These are phyloP conservation scores for Chrysoperla carnea DNA, from an alignment of 1,140 invertebrate species.

Conservation along the genomic window DNA sequence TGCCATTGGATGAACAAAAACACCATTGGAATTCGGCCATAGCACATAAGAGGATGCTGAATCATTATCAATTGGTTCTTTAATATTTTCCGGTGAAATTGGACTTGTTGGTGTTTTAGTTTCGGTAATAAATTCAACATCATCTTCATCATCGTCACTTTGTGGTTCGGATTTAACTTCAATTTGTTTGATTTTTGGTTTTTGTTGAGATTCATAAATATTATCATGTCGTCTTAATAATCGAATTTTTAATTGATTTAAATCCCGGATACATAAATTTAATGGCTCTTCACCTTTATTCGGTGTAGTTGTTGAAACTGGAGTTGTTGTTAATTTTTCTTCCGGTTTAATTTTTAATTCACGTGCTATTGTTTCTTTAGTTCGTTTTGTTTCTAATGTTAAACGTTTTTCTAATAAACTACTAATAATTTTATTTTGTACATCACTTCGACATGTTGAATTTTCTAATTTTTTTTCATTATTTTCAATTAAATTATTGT, in stretches of 20 bases:
- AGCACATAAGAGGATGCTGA: conserved; percentile 28
- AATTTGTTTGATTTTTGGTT: conserved; percentile 14
- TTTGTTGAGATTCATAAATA: conserved; percentile 28
- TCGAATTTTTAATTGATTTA: conserved; percentile 43
- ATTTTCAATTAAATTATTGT: neutral
- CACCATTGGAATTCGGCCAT: conserved; percentile 42
- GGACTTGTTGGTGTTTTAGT: conserved; percentile 22
- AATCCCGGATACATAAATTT: conserved; percentile 64
- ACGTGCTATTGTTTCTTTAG: conserved; percentile 8
- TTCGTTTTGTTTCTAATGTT: conserved; percentile 38
- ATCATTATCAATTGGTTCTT: neutral
- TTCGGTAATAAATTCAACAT: conserved; percentile 33
- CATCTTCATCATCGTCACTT: conserved; percentile 26
- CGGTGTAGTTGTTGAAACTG: conserved; percentile 1
- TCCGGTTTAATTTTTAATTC: conserved; percentile 5
- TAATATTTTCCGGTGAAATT: conserved; percentile 7
- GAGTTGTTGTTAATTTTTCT: conserved; percentile 1
- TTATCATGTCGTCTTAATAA: conserved; percentile 38
- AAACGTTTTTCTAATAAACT: conserved; percentile 46
- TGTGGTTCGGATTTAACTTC: conserved; percentile 33
- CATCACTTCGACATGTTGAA: conserved; percentile 31
- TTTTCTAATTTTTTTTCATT: neutral
- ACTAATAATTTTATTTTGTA: conserved; percentile 50
- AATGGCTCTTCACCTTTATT: conserved; percentile 44
- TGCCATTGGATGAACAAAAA: conserved; percentile 53